A percentile compares a stretch with the other conserved stretches of the same genome.
These are phyloP conservation scores for Palythoa grandis DNA, from an alignment of 92 coral and sea anemone genomes.

Conservation along the genomic window DNA sequence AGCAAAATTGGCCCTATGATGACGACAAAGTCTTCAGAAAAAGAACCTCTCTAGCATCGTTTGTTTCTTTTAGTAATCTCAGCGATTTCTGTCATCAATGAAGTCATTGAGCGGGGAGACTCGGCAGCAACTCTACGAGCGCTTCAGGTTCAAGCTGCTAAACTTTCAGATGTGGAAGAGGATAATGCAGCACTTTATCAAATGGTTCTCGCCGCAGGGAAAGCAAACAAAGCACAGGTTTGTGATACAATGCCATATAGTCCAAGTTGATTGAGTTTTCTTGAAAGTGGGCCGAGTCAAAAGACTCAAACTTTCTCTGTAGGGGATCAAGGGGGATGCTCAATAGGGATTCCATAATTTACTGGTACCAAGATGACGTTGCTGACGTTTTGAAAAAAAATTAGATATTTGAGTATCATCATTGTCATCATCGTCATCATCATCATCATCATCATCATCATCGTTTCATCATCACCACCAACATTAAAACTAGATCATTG, in stretches of 20 bases:
- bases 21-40: not conserved
- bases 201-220: slow-evolving; percentile 76
- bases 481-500: not conserved
- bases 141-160: slow-evolving; percentile 82
- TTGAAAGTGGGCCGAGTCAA: no score
- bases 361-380: no score
- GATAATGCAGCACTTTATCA: slow-evolving; percentile 88
- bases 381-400: no score
- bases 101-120: slow-evolving; percentile 84
- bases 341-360: no score
- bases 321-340: no score
- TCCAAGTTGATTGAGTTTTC: no score
- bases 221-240: slow-evolving; percentile 88
- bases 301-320: no score
- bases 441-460: not conserved
- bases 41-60: not conserved
- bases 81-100: slow-evolving; percentile 91
- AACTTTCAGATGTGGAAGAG: slow-evolving; percentile 75
- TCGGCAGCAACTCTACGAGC: slow-evolving; percentile 69
- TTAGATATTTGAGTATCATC: not conserved
- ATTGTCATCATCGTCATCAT: not conserved
- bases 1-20: not conserved
- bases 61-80: slow-evolving; percentile 69
- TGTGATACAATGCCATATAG: not conserved
- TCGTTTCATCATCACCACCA: not conserved